These are phyloP conservation scores for Antedon mediterranea DNA, from an alignment of 53 echinoderm and acorn worm genomes.

Conservation along the genomic window DNA sequence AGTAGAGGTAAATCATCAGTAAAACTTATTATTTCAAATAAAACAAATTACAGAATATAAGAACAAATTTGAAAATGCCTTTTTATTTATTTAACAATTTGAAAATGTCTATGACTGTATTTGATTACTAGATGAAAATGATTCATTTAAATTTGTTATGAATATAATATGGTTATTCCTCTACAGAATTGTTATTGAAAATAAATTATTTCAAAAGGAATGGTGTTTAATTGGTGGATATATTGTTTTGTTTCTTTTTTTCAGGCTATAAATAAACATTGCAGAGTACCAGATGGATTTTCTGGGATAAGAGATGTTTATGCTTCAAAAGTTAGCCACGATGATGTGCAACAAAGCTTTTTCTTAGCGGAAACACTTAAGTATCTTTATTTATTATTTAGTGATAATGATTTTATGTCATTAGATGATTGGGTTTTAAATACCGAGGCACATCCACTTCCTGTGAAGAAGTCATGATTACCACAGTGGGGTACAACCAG, in stretches of 20 bases:
- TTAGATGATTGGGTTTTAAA: constrained; percentile 91
- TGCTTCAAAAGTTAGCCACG: constrained; percentile 68
- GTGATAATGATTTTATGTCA: constrained; percentile 71
- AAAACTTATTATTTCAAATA: too few species aligned
- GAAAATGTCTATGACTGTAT: too few species aligned
- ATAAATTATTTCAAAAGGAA: too few species aligned
- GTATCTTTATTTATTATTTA: constrained; percentile 89
- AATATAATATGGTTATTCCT: too few species aligned
- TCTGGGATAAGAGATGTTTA: constrained; percentile 92
- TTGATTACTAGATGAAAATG: too few species aligned
- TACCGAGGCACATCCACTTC: constrained; percentile 94
- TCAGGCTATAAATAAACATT: constrained; percentile 82
- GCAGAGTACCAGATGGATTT: constrained; percentile 71
- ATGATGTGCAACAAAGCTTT: constrained; percentile 98
- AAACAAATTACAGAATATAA: too few species aligned
- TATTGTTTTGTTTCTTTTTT: background rate
- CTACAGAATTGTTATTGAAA: too few species aligned
- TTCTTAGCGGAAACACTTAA: constrained; percentile 94
- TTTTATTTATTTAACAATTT: too few species aligned
- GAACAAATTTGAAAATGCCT: background rate
- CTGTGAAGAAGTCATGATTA: constrained; percentile 19
- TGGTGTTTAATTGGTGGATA: too few species aligned
- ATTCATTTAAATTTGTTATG: too few species aligned
- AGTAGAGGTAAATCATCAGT: constrained; percentile 55
- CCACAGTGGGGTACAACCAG: too few species aligned